A percentile compares a stretch with the other conserved stretches of the same genome.
Conservation (phyloP, 2,797 vertebrate species). For the Sparus aurata region DNA sequence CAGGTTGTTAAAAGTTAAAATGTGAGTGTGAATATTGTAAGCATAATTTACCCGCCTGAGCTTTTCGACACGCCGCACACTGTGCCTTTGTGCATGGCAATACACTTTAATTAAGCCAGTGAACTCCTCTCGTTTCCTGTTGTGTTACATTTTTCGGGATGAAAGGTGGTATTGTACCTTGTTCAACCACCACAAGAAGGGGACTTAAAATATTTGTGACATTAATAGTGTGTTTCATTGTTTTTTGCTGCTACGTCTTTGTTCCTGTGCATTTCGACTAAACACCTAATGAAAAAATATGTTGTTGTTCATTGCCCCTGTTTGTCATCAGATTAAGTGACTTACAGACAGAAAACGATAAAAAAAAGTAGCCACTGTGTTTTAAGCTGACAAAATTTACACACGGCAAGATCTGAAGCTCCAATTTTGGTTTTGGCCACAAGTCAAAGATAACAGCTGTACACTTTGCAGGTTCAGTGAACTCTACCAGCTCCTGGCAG, state of each 20-base stretch:
- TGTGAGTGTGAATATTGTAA: conserved; percentile 3
- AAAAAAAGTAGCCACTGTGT: conserved; percentile 14
- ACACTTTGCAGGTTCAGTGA: conserved; percentile 93
- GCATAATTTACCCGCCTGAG: background rate
- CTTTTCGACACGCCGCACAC: background rate
- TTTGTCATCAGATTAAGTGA: conserved; percentile 34
- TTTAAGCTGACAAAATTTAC: conserved; percentile 86
- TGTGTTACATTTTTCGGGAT: conserved; percentile 5
- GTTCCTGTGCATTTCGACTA: conserved; percentile 10
- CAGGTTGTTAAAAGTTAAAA: conserved; percentile 11
- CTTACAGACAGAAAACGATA: conserved; percentile 17
- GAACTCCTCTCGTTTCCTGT: background rate
- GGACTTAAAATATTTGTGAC: background rate
- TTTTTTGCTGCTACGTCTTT: conserved; percentile 16
- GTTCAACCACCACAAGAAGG: background rate
- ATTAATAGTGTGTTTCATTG: conserved; percentile 2
- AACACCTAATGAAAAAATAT: conserved; percentile 11
- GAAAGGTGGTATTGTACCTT: background rate
- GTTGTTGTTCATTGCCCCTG: background rate
- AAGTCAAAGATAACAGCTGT: conserved; percentile 97
- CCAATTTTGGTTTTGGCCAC: conserved; percentile 93
- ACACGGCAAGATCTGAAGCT: conserved; percentile 85
- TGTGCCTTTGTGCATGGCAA: background rate
- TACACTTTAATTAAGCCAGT: conserved; percentile 16
- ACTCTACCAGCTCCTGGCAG: conserved; percentile 90